Evolutionary conservation across 2,888 invertebrate genomes (phyloP), one percentile per base, ranked within the genome.

Genomic region (Thecophora atra): DNA sequence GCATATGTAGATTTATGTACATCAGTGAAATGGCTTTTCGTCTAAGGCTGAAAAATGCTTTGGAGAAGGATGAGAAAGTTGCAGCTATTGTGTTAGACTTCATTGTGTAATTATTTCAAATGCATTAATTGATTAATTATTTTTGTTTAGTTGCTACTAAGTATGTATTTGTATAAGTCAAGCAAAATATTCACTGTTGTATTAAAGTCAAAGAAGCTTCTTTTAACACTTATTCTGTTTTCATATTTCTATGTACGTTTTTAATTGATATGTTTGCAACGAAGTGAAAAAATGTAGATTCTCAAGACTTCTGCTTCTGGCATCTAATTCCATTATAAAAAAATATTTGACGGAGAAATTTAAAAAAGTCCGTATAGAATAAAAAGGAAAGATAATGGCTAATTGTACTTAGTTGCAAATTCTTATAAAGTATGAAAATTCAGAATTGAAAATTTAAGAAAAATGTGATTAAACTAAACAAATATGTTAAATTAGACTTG

Each of bases 231-330:
- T 67, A 73, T 73, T 72, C 72, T 63, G 42, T 19, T 21, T 37
- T 13, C n/a, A n/a, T 30, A 7, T 62, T 69, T 51, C 47, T 67
- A 56, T 65, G 58, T 68, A 21, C 44, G 24, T 74, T 24, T 72
- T 15, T 51, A 21, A 28, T 58, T 30, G 8, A 56, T 54, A 78
- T 78, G 77, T 80, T 81, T 77, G 75, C 77, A 85, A 85, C 85
- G 85, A 85, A 85, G 85, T 85, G 84, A 82, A 81, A 84, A 83
- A 79, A 81, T 83, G 85, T 85, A 82, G 78, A 76, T 47, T 2
- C 37, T 1, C 2, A 37, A 37, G 37, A 11, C 6, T 37, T 37
- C n/a, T 37, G 37, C 7, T 37, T 37, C 37, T 37, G 6, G 1
- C 37, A 37, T 8, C 11, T 8, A 37, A 37, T 37, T 37, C 2